phyloP scores from a whole-genome alignment of 2,888 invertebrate species.

The Drosophila koepferae region DNA sequence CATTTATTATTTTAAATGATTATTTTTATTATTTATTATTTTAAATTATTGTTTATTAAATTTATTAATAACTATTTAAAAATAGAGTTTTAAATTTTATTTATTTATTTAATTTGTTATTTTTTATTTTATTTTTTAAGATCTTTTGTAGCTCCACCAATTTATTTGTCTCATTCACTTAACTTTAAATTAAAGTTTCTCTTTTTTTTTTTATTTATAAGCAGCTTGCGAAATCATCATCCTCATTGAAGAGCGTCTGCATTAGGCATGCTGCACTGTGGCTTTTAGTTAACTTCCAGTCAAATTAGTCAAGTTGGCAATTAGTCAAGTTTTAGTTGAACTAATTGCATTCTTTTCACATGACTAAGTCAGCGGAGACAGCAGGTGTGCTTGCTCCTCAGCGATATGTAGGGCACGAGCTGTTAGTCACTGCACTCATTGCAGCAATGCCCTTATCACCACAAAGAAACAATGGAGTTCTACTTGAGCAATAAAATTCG shows the following conservation, averaged over 20 bases:
- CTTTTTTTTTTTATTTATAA: too few relatives aligned
- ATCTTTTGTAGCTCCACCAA: too few relatives aligned
- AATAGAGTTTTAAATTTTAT: too few relatives aligned
- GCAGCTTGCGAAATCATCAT: background rate
- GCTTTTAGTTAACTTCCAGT: constrained; percentile 4
- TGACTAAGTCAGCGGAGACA: constrained; percentile 31
- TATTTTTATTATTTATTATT: too few relatives aligned
- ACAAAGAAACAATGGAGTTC: constrained; percentile 10
- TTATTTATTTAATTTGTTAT: too few relatives aligned
- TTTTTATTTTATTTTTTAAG: too few relatives aligned
- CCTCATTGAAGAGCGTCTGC: background rate
- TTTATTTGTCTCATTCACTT: too few relatives aligned
- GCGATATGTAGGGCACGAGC: constrained; percentile 3
- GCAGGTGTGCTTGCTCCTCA: constrained; percentile 21
- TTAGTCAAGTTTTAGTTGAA: constrained; percentile 43
- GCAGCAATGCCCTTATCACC: constrained; percentile 5
- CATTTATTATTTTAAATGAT: too few relatives aligned
- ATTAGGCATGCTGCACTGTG: background rate
- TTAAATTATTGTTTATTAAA: too few relatives aligned
- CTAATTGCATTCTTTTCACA: constrained; percentile 48
- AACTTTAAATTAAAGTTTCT: too few relatives aligned
- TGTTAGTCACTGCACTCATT: constrained; percentile 32
- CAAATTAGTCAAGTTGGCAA: constrained; percentile 13
- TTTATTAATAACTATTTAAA: too few relatives aligned
- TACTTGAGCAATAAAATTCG: background rate